Evolutionary conservation across 1,140 invertebrate species (phyloP), one percentile per base, ranked within the genome.

Genomic region (Hyles euphorbiae): DNA sequence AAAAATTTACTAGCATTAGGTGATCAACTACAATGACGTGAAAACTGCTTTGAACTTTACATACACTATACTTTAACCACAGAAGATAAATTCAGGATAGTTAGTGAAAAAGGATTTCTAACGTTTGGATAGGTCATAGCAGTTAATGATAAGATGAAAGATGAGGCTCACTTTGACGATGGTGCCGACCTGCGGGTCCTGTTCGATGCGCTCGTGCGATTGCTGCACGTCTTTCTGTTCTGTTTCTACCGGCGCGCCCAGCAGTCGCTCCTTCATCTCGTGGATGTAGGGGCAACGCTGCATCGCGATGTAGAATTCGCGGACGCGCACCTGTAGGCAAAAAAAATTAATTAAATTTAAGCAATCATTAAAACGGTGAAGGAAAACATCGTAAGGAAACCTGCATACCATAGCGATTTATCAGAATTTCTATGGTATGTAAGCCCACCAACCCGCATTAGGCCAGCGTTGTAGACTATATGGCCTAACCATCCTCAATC

Each of bases 211-310:
- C 71, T 58, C 36, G 55, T 34, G 63, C 34, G 72, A n/a, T n/a
- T 56, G 43, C 9, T 8, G 64, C 46, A 64, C 70, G 53, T 85
- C 80, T 58, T 80, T 76, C 5, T 68, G 71, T 56, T 80, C 72
- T 48, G 77, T 72, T 84, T 22, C 54, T 36, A 76, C 88, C 53
- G 91, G 92, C 74, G 94, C 91, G 69, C 91, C 93, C 70, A 96
- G 91, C 82, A 96, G 90, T 78, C 95, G 93, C 92, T 96, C 95
- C 91, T 95, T 95, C 95, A 96, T 96, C 92, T 96, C 95, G 91
- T 95, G 94, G 83, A 96, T 93, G 90, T 96, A 96, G 70, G 95
- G 95, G 90, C 95, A 96, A 88, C 94, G 94, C 92, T 96, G 95
- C 95, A 96, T 96, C 86, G 88, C 89, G 85, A 88, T 87, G 76